A percentile compares a stretch with the other conserved stretches of the same genome.
These are phyloP conservation scores for Nysson spinosus DNA, from an alignment of 2,888 invertebrate species.

Conservation along the genomic window DNA sequence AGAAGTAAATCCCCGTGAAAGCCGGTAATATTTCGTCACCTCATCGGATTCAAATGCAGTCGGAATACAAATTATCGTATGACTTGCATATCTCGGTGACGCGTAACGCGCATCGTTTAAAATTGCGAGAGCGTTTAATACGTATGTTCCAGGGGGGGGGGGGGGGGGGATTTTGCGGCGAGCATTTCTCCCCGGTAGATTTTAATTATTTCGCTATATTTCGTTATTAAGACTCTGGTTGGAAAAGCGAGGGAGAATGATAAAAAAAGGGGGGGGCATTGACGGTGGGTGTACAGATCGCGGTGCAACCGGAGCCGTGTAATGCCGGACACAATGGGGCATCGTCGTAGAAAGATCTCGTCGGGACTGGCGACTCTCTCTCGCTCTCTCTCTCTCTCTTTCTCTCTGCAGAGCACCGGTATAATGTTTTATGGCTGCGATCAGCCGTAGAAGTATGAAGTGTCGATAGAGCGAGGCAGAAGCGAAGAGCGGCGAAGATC, in stretches of 20 bases:
- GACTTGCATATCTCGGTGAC: too few species aligned
- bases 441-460: constrained; percentile 77
- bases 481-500: constrained; percentile 76
- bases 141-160: too few species aligned
- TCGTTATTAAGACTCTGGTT: constrained; percentile 16
- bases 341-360: constrained; percentile 44
- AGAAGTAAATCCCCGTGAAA: too few species aligned
- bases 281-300: constrained; percentile 1
- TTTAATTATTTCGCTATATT: constrained; percentile 43
- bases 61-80: too few species aligned
- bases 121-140: too few species aligned
- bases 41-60: too few species aligned
- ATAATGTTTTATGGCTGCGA: constrained; percentile 77
- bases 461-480: constrained; percentile 77
- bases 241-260: not conserved
- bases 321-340: constrained; percentile 68
- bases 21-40: too few species aligned
- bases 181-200: too few species aligned
- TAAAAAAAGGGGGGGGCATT: constrained; percentile 17
- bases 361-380: constrained; percentile 37
- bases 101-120: too few species aligned
- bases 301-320: constrained; percentile 56
- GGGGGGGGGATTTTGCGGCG: too few species aligned
- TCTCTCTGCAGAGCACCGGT: constrained; percentile 61
- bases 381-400: constrained; percentile 12